Evolutionary conservation across 2,113 vertebrate genomes (phyloP).

Genomic region (Prunella fulvescens): DNA sequence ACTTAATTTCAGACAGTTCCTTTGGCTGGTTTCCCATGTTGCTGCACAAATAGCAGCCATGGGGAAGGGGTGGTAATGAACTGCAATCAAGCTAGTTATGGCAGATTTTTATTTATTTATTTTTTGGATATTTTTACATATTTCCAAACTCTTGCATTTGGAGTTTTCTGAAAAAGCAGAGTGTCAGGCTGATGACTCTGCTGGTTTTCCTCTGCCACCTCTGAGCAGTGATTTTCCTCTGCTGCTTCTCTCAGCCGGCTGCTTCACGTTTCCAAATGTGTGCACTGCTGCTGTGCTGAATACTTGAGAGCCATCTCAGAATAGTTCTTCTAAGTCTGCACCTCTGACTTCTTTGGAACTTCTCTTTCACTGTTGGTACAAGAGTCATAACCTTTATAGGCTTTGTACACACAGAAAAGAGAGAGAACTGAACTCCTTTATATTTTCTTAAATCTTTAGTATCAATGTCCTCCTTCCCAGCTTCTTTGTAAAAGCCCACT

Average conservation of each 20-base stretch:
- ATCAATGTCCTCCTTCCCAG: not conserved
- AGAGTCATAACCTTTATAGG: not conserved
- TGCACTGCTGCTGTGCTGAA: not conserved
- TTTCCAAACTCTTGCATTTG: not conserved
- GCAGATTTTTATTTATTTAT: not conserved
- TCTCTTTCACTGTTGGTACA: not conserved
- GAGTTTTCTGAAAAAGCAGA: not conserved
- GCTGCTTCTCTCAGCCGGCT: not conserved
- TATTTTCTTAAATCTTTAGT: not conserved
- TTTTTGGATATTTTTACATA: not conserved
- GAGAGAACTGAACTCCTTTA: not conserved
- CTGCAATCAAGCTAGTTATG: not conserved
- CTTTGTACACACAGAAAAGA: not conserved
- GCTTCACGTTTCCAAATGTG: not conserved
- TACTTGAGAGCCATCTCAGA: not conserved
- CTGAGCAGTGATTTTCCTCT: not conserved
- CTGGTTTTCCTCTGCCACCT: not conserved
- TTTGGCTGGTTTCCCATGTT: not conserved
- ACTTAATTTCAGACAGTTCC: not conserved
- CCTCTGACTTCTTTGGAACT: not conserved
- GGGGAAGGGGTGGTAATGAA: not conserved
- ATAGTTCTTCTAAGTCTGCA: not conserved
- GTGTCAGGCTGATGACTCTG: not conserved
- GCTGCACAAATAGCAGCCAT: not conserved
- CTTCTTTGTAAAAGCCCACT: not conserved